phyloP scores from a whole-genome alignment of 2,113 vertebrate genomes.

The Fregata magnificens region DNA sequence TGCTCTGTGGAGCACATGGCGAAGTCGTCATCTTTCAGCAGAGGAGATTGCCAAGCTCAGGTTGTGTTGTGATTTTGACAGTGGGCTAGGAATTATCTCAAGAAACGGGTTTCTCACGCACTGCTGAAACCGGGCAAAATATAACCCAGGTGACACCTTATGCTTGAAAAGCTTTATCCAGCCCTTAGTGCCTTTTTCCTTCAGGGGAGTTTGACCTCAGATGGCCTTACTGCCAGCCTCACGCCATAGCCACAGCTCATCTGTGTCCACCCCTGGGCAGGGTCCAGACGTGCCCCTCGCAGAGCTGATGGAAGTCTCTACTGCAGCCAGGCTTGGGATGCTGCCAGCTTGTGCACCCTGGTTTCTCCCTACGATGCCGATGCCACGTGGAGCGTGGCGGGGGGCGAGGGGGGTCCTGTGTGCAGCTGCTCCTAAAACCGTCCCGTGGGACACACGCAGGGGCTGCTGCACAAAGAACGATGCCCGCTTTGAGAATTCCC shows the following conservation, averaged over 20 bases:
- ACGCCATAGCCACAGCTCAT: neutral
- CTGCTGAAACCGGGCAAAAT: neutral
- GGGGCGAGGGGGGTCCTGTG: neutral
- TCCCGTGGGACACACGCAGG: accelerated
- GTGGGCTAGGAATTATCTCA: neutral
- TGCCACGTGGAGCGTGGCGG: neutral
- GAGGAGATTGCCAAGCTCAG: neutral
- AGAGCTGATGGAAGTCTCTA: accelerated
- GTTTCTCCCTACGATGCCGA: accelerated
- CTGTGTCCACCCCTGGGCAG: neutral
- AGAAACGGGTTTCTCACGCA: neutral
- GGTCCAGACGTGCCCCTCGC: no score
- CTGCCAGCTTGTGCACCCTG: neutral
- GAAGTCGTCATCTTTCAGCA: neutral
- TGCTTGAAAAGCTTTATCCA: neutral
- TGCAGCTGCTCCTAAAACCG: neutral
- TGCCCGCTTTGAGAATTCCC: neutral
- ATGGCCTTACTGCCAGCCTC: neutral
- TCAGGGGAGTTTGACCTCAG: neutral
- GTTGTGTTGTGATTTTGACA: neutral
- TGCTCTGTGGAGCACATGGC: neutral
- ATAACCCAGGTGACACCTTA: neutral
- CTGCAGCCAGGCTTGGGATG: accelerated
- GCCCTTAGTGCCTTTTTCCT: neutral
- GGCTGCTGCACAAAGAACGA: neutral